phyloP scores from a whole-genome alignment of 92 coral and sea anemone genomes.

The Heteractis magnifica region DNA sequence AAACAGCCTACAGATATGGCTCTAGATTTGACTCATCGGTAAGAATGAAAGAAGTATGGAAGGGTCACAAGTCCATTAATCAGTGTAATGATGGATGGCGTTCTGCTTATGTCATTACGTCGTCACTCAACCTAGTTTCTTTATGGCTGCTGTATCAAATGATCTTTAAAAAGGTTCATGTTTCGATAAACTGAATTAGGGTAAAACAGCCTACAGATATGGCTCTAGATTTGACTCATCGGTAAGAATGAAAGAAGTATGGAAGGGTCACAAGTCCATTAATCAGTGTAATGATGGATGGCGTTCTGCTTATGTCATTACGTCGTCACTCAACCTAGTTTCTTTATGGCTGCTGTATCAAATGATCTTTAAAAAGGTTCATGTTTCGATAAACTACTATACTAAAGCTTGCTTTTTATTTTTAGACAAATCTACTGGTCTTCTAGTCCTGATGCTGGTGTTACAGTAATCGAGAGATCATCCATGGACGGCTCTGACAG shows the following conservation, averaged over 20 bases:
- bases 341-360: too few species aligned
- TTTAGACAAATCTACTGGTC: conserved; percentile 27
- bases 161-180: too few species aligned
- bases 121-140: too few species aligned
- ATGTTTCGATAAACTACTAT: too few species aligned
- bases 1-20: conserved; percentile 4
- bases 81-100: background rate
- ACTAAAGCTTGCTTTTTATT: background rate
- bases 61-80: background rate
- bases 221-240: conserved; percentile 19
- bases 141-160: too few species aligned
- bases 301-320: too few species aligned
- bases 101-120: too few species aligned
- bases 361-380: too few species aligned
- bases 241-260: conserved; percentile 5
- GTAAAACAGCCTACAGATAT: background rate
- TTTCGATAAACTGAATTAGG: background rate
- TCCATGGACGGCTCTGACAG: conserved; percentile 32
- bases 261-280: background rate
- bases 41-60: background rate
- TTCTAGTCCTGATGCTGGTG: background rate
- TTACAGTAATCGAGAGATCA: conserved; percentile 15
- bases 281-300: background rate
- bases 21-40: conserved; percentile 25
- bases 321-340: too few species aligned